Evolutionary conservation across 53 echinoderm and acorn worm genomes (phyloP), one percentile per base, ranked within the genome.

Genomic region (Echinometra lucunter): DNA sequence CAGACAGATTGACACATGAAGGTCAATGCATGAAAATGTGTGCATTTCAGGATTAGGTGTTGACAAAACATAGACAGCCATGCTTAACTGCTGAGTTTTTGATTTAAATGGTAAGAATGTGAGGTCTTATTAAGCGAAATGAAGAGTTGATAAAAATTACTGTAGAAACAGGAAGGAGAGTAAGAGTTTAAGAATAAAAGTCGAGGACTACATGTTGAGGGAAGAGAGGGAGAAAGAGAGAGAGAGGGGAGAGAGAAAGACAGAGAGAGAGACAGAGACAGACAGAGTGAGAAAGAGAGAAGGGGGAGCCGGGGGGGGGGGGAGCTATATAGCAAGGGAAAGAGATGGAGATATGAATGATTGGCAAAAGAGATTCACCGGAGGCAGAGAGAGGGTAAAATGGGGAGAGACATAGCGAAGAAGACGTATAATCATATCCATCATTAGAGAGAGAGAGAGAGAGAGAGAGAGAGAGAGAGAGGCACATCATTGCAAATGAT

Each of bases 1-100:
- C 47, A 83, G 27, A 83, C n/a, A 37, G 83, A 83, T 83, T 80
- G 80, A 19, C 44, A 44, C 42, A 18, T 42, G 80, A 83, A 83
- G 83, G 47, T 83, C 47, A 47, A 10, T 2, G 83, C 25, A 83
- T 49, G 27, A 9, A 83, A 83, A 83, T 83, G 49, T 83, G 83
- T 23, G 21, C 25, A 83, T 37, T 8, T 42, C 45, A 37, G 45
- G 83, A 40, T 42, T 30, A 18, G 3, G 1, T 80, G 53, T 80
- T 80, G 80, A 18, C 17, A 44, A 18, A 44, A 80, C 13, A 72
- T 32, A 72, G 11, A 72, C 30, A 80, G 23, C 42, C 80, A 37
- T 42, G n/a, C n/a, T n/a, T 28, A 1, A 44, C 44, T 23, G 42
- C 80, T 21, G 18, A 19, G 34, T 5, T 70, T 70, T 34, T 9